Evolutionary conservation across 1,140 invertebrate species (phyloP).

Genomic region (Tetraneura akinire): DNA sequence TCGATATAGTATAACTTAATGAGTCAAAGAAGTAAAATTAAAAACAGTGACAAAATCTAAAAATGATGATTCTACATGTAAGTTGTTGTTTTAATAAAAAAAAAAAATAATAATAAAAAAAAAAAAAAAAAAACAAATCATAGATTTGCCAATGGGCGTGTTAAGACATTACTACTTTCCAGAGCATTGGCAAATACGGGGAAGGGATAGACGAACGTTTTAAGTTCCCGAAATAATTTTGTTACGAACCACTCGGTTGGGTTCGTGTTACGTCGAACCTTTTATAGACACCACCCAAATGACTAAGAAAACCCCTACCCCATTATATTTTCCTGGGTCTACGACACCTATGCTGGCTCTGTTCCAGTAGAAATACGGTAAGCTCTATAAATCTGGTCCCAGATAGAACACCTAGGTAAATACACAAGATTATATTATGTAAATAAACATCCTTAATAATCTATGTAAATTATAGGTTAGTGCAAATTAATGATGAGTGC

Average conservation of each 20-base stretch:
- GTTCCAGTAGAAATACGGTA: constrained; percentile 18
- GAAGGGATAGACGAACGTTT: constrained; percentile 6
- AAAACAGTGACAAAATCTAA: not conserved
- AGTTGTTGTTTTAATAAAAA: constrained; percentile 37
- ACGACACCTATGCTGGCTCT: constrained; percentile 33
- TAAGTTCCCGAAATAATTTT: constrained; percentile 48
- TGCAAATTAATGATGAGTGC: too few relatives aligned
- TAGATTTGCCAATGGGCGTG: constrained; percentile 40
- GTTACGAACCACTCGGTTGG: constrained; percentile 31
- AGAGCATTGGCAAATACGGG: not conserved
- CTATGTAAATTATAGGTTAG: too few relatives aligned
- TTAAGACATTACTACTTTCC: constrained; percentile 6
- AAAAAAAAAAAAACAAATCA: too few relatives aligned
- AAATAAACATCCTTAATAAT: too few relatives aligned
- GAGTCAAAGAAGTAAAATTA: too few relatives aligned
- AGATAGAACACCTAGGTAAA: constrained; percentile 7
- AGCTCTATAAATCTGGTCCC: not conserved
- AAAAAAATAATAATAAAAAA: not conserved
- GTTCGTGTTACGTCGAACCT: constrained; percentile 49
- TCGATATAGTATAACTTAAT: too few relatives aligned
- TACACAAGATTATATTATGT: too few relatives aligned
- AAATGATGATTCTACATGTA: not conserved
- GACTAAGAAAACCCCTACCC: constrained; percentile 13
- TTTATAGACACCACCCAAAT: constrained; percentile 49
- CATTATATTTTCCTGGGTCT: constrained; percentile 14